Evolutionary conservation across 2,113 vertebrate genomes (phyloP).

Genomic region (Ptychochromis oligacanthus): DNA sequence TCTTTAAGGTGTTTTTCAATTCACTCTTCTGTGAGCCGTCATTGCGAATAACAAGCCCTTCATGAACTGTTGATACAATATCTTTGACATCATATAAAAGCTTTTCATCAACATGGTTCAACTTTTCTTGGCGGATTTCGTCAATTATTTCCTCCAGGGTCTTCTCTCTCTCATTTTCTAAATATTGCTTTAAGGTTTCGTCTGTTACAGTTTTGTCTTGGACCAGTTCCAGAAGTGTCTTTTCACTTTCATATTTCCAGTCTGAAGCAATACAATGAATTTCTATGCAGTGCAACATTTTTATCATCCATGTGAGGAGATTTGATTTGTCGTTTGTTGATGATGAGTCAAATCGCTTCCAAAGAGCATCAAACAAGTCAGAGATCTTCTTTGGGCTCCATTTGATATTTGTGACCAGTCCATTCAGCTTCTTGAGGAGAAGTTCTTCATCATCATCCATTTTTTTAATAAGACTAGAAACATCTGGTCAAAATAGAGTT

Average conservation of each 20-base stretch:
- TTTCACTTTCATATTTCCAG: fast-evolving
- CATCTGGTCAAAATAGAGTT: neutral
- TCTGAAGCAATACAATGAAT: constrained; percentile 49
- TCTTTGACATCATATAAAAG: constrained; percentile 15
- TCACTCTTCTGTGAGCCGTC: neutral
- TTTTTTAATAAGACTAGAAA: neutral
- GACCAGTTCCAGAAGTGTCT: neutral
- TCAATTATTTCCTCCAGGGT: constrained; percentile 53
- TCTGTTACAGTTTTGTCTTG: neutral
- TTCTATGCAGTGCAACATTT: constrained; percentile 59
- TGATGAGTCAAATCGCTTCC: constrained; percentile 32
- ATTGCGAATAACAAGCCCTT: fast-evolving
- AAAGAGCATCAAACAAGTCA: constrained; percentile 46
- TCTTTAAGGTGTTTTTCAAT: neutral
- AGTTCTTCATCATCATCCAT: constrained; percentile 24
- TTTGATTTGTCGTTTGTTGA: neutral
- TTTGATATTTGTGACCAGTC: constrained; percentile 42
- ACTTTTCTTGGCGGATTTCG: constrained; percentile 43
- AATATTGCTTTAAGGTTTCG: neutral
- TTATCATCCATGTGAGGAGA: constrained; percentile 41
- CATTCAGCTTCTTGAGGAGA: constrained; percentile 32
- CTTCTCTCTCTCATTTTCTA: constrained; percentile 12
- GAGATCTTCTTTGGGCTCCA: neutral
- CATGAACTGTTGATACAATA: constrained; percentile 34
- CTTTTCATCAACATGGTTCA: constrained; percentile 34